Evolutionary conservation across 2,797 vertebrate genomes (phyloP).

Genomic region (Columba guinea): DNA sequence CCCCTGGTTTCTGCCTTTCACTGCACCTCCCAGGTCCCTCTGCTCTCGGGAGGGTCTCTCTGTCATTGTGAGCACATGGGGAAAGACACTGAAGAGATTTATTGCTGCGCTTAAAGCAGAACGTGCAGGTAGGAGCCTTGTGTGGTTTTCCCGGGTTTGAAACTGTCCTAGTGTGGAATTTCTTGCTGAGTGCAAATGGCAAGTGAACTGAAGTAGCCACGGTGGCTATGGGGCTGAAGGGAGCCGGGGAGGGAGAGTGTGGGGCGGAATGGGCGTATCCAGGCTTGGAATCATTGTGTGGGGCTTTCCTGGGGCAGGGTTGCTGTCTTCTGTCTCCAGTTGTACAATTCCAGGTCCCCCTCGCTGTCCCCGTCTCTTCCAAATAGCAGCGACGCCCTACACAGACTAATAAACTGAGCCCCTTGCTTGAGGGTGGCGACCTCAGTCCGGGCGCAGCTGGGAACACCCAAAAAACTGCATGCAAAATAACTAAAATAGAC

Average conservation of each 20-base stretch:
- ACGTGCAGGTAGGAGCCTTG: background rate
- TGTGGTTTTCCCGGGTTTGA: background rate
- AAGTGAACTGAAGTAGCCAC: background rate
- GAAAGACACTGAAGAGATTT: background rate
- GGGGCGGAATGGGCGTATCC: background rate
- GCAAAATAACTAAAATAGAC: background rate
- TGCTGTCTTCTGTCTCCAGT: background rate
- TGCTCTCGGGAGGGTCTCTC: background rate
- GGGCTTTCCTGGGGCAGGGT: background rate
- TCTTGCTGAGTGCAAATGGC: background rate
- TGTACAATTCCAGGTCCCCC: accelerated
- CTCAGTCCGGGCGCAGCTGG: accelerated
- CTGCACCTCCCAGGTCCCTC: accelerated
- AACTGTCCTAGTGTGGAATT: background rate
- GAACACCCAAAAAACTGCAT: background rate
- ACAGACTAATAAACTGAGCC: no score
- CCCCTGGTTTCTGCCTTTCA: background rate
- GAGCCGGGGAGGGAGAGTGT: no score
- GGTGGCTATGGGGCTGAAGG: background rate
- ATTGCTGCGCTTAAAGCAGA: background rate
- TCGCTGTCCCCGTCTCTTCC: accelerated
- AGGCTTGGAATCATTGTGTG: background rate
- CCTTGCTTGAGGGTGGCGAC: accelerated
- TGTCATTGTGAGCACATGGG: background rate
- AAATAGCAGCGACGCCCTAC: background rate